Evolutionary conservation across 2,888 invertebrate species (phyloP).

Genomic region (Eubasilissa splendida): DNA sequence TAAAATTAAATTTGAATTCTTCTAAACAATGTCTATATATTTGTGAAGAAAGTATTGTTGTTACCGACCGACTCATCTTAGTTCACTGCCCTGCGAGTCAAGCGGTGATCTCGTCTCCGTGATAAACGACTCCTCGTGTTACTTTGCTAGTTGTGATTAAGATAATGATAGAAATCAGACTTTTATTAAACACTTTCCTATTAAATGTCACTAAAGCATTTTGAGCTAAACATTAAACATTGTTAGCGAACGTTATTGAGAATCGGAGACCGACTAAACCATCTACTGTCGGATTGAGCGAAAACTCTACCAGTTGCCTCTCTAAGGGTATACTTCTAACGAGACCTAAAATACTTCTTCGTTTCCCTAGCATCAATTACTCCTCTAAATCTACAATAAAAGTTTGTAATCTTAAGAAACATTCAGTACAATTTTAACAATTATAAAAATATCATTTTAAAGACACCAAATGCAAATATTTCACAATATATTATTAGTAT

Average conservation of each 20-base stretch:
- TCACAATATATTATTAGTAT: conserved; percentile 34
- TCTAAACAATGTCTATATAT: background rate
- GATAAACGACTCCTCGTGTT: background rate
- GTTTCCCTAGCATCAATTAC: conserved; percentile 46
- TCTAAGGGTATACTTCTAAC: conserved; percentile 44
- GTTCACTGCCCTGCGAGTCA: conserved; percentile 26
- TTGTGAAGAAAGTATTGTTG: background rate
- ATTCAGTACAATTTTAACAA: conserved; percentile 59
- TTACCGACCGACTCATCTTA: background rate
- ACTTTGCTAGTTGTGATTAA: conserved; percentile 3
- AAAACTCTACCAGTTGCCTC: conserved; percentile 35
- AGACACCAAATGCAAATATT: conserved; percentile 57
- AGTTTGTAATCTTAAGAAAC: conserved; percentile 56
- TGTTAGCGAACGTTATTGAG: conserved; percentile 27
- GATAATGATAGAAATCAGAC: conserved; percentile 40
- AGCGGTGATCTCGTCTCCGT: background rate
- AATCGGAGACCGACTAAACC: conserved; percentile 7
- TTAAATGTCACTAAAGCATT: conserved; percentile 14
- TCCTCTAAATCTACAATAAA: conserved; percentile 54
- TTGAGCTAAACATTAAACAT: conserved; percentile 40
- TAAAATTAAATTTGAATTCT: conserved; percentile 1
- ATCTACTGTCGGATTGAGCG: conserved; percentile 26
- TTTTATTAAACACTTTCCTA: conserved; percentile 20
- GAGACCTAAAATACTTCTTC: conserved; percentile 9
- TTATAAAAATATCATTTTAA: conserved; percentile 59